Evolutionary conservation across 2,113 vertebrate species (phyloP).

Genomic region (Ailuropoda melanoleuca): DNA sequence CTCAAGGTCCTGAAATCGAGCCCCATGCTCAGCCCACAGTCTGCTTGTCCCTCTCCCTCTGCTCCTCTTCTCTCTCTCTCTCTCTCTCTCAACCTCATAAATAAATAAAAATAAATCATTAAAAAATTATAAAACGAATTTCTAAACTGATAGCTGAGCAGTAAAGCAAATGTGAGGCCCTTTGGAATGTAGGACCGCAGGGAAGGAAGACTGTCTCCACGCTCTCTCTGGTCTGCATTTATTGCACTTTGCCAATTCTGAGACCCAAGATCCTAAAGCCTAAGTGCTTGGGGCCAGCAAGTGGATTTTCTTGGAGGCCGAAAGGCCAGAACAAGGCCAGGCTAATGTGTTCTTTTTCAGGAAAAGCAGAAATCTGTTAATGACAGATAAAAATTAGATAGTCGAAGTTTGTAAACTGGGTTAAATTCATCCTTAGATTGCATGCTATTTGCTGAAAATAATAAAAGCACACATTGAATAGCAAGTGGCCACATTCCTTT

Average conservation of each 20-base stretch:
- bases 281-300: not conserved
- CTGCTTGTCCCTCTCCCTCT: not conserved
- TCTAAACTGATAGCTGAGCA: not conserved
- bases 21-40: not conserved
- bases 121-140: not conserved
- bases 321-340: not conserved
- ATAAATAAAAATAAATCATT: not conserved
- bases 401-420: constrained; percentile 35
- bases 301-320: not conserved
- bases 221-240: not conserved
- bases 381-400: constrained; percentile 55
- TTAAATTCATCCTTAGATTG: constrained; percentile 74
- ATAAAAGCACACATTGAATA: constrained; percentile 73
- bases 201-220: not conserved
- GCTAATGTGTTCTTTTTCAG: not conserved
- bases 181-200: not conserved
- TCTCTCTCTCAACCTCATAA: not conserved
- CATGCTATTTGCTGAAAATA: constrained; percentile 74
- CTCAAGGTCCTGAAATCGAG: not conserved
- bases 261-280: not conserved
- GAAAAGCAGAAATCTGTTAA: not conserved
- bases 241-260: not conserved
- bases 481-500: constrained; percentile 53
- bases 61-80: not conserved
- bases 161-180: not conserved